Percentiles rank a stretch among this genome's conserved stretches.
Conservation (phyloP, 2,113 vertebrate species). For the Leptocoma aspasia region DNA sequence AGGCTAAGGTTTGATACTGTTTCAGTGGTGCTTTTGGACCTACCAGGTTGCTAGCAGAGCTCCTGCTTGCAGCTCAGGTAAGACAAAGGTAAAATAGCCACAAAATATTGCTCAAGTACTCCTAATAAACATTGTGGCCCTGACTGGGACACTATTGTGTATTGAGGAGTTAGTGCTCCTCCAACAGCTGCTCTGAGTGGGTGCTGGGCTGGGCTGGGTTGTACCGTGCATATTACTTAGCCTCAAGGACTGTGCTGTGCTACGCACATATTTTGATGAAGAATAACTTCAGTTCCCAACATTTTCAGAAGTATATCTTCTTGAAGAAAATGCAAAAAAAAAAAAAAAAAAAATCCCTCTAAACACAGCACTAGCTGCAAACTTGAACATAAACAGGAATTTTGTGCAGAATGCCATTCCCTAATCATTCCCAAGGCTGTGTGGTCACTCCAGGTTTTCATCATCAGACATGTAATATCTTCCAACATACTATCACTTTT, state of each 20-base stretch:
- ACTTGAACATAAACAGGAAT: accelerated
- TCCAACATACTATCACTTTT: not conserved
- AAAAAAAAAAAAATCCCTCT: too few species aligned
- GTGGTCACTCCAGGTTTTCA: not conserved
- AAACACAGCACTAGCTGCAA: not conserved
- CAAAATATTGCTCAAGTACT: not conserved
- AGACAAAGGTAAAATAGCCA: not conserved
- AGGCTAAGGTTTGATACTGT: not conserved
- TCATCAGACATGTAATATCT: not conserved
- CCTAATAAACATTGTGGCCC: not conserved
- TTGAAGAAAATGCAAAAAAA: not conserved
- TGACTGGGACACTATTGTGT: accelerated
- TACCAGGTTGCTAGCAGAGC: not conserved
- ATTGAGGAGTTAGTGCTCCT: not conserved
- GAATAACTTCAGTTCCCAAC: not conserved
- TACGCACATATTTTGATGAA: not conserved
- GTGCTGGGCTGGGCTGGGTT: not conserved
- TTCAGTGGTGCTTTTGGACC: not conserved
- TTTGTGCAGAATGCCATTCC: not conserved
- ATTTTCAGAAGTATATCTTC: not conserved
- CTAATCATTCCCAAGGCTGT: not conserved
- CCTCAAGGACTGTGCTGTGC: not conserved
- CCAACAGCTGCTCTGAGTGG: not conserved
- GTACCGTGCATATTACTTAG: not conserved
- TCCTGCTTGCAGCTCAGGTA: not conserved